Base-by-base conservation (phyloP, 2,888 invertebrate genomes). In the Euplexia lucipara region DNA sequence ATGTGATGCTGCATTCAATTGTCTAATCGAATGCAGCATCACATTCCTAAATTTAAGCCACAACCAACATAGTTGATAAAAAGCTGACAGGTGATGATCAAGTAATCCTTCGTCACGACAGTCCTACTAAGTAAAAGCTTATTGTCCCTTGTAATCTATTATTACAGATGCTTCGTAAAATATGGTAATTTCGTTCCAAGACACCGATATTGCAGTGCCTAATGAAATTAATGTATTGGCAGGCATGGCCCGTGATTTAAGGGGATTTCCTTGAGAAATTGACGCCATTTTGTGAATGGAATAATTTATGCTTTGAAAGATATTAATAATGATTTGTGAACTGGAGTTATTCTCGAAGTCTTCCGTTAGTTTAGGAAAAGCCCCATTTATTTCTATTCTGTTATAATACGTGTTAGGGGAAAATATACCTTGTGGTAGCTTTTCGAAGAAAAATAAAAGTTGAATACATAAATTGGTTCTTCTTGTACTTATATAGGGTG, bases 181-280 rank as follows among this genome's bases (percentile, higher is more conserved):
- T 57, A 72, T 60, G 56, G 57, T 72, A 61, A 74, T 66, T 58
- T 47, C 18, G 9, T 22, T 22, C 35, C 18, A 44, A 20, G 45
- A 53, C 47, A 34, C 30, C 45, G 6, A 12, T n/a, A 45, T 16
- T 45, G 44, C 35, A 58, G 18, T 26, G 34, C 26, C 49, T 70
- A 70, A 53, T n/a, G 4, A 48, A 51, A 16, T 52, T 57, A 71
- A 69, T 71, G 44, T 70, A 49, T 75, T 60, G 53, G 44, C 32
- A 52, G 42, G 9, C 69, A 48, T 69, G 69, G 35, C 47, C 34
- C 45, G 18, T 41, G 58, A 68, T 57, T 57, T 53, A 48, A 32
- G 52, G 12, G 20, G 48, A 32, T 67, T 51, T 26, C 18, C 6
- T 39, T 56, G 49, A 56, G 56, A 57, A 67, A 57, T 39, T n/a